Evolutionary conservation across 2,113 vertebrate species (phyloP).

Genomic region (Delphinapterus leucas): DNA sequence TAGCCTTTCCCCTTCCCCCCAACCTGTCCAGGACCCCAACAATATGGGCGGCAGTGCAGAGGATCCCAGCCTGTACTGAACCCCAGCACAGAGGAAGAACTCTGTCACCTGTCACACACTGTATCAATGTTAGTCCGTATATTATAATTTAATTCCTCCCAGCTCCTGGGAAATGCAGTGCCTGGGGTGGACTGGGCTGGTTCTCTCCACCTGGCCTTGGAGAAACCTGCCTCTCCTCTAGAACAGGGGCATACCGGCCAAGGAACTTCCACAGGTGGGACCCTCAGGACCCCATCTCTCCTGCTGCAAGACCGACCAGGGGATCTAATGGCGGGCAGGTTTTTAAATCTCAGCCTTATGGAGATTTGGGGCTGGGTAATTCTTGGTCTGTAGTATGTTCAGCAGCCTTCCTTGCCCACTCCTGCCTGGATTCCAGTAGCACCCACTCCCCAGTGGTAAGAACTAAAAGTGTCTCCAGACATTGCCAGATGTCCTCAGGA

Average conservation of each 20-base stretch:
- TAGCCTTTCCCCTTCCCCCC: not conserved
- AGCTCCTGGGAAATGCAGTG: not conserved
- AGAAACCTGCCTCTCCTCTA: not conserved
- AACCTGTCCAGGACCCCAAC: not conserved
- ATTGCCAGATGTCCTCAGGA: not conserved
- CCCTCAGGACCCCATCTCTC: not conserved
- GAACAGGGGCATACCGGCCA: accelerated
- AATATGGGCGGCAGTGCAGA: not conserved
- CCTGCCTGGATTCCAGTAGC: not conserved
- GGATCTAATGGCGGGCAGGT: not conserved
- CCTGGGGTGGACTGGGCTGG: not conserved
- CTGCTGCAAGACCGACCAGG: not conserved
- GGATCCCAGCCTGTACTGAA: not conserved
- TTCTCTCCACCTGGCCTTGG: not conserved
- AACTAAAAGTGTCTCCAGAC: not conserved
- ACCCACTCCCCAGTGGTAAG: too few species aligned
- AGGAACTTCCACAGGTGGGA: not conserved
- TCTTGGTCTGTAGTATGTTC: accelerated
- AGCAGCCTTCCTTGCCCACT: too few species aligned
- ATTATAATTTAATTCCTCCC: not conserved
- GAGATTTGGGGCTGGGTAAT: not conserved
- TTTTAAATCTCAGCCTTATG: not conserved
- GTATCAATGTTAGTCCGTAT: not conserved
- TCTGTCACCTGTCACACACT: not conserved
- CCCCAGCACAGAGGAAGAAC: not conserved